Evolutionary conservation across 2,797 vertebrate genomes (phyloP).

Genomic region (Takifugu ocellatus): DNA sequence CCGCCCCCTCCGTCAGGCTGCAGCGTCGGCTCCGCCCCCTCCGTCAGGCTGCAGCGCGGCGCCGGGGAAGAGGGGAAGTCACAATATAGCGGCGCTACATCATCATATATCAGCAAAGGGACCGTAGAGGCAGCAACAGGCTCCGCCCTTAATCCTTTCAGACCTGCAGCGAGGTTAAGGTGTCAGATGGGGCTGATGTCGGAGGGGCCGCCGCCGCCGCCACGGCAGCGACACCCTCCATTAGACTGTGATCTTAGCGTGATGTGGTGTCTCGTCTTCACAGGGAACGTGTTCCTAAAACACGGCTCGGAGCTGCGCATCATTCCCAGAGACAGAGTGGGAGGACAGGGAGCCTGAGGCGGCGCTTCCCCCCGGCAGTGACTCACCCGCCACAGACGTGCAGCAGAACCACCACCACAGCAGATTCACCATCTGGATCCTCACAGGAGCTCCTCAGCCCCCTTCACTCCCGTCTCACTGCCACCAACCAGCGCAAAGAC

Average conservation of each 20-base stretch:
- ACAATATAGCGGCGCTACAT: too few relatives aligned
- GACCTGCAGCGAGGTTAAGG: too few relatives aligned
- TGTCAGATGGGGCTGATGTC: background rate
- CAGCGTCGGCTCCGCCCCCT: slow-evolving; percentile 35
- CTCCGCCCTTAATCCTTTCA: background rate
- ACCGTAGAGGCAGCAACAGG: background rate
- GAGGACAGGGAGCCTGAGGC: slow-evolving; percentile 65
- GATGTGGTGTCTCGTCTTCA: slow-evolving; percentile 30
- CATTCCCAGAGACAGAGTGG: slow-evolving; percentile 97
- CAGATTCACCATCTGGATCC: slow-evolving; percentile 63
- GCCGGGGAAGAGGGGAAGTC: too few relatives aligned
- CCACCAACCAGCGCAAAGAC: slow-evolving; percentile 14
- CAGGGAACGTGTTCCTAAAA: slow-evolving; percentile 97
- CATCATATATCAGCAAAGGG: background rate
- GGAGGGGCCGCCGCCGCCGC: background rate
- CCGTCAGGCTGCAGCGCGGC: too few relatives aligned
- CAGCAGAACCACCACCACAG: slow-evolving; percentile 54
- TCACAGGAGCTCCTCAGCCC: slow-evolving; percentile 13
- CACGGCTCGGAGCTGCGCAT: slow-evolving; percentile 95
- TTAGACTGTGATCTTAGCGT: slow-evolving; percentile 17
- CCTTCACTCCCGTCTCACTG: background rate
- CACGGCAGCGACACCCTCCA: background rate
- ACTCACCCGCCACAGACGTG: slow-evolving; percentile 51
- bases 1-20: slow-evolving; percentile 27
- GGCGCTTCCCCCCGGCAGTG: slow-evolving; percentile 41